Base-by-base conservation (phyloP, 2,888 invertebrate species). In the Tridacna gigas region DNA sequence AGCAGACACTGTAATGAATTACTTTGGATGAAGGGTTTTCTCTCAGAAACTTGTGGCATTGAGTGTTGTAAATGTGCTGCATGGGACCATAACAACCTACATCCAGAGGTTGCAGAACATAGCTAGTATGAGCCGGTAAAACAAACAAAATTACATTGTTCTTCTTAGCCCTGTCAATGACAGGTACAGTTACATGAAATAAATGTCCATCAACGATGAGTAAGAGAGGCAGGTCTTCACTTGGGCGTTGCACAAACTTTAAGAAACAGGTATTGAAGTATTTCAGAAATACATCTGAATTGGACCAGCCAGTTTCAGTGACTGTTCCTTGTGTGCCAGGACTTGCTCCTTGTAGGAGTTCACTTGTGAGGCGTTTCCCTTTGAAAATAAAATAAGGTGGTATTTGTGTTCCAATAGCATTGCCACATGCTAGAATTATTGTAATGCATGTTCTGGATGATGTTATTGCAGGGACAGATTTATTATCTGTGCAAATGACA, bases 31-130 rank as follows among this genome's bases (percentile, higher is more conserved):
- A 60, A 15, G 77, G 83, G 56, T 69, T 77, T n/a, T 77, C 76
- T 60, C 84, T 74, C 11, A 79, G 67, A 63, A 74, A 79, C 61
- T 63, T 75, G 63, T 75, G 84, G 22, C 79, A 76, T 26, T 28
- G 60, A 67, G 15, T 47, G 56, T 76, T 84, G 61, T 81, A 81
- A 51, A 81, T 79, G 56, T 48, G 71, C 63, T 79, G 82, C 45
- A 84, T 63, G 18, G 84, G 75, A 56, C 76, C 47, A 71, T 47
- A 77, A 76, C 76, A 74, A 45, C 56, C 79, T n/a, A 71, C 79
- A 80, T 80, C 67, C 45, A 80, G 18, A 37, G 74, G 74, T 67
- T 80, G 75, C 25, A 80, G 22, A 37, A 76, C 25, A 76, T 76
- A 60, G 37, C 80, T 75, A 0, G 75, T 75, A 65, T 80, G 80